Conservation (phyloP, 2,888 invertebrate genomes). For the Drosophila paracracens region DNA sequence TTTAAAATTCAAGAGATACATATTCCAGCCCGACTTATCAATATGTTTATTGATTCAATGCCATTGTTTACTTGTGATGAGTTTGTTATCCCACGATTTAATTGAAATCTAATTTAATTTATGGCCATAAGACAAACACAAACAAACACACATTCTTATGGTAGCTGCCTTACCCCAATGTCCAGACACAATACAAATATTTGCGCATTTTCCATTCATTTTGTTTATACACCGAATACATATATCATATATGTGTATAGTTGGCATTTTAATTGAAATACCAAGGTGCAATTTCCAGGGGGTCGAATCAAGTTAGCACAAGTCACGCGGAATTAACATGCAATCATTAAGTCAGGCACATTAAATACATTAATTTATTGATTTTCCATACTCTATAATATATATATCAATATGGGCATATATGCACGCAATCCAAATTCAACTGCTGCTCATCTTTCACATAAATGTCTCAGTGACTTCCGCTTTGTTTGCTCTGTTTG, state of each 20-base stretch:
- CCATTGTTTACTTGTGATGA: conserved; percentile 46
- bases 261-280: conserved; percentile 65
- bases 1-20: conserved; percentile 31
- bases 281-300: conserved; percentile 24
- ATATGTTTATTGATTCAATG: conserved; percentile 30
- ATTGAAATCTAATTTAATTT: conserved; percentile 75
- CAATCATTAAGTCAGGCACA: conserved; percentile 65
- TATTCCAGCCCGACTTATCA: background rate
- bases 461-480: conserved; percentile 53
- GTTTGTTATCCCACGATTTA: conserved; percentile 42
- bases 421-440: conserved; percentile 13
- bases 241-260: conserved; percentile 18
- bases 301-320: conserved; percentile 44
- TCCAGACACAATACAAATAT: conserved; percentile 56
- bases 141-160: conserved; percentile 15
- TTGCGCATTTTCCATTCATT: conserved; percentile 40
- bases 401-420: background rate
- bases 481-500: conserved; percentile 63
- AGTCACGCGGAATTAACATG: conserved; percentile 65
- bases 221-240: background rate
- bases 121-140: conserved; percentile 37
- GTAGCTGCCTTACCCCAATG: conserved; percentile 3
- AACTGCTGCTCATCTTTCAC: conserved; percentile 16
- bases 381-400: conserved; percentile 55
- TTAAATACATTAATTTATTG: conserved; percentile 75